Conservation (phyloP, 1,140 invertebrate genomes). For the Leptoteleia sp. region DNA sequence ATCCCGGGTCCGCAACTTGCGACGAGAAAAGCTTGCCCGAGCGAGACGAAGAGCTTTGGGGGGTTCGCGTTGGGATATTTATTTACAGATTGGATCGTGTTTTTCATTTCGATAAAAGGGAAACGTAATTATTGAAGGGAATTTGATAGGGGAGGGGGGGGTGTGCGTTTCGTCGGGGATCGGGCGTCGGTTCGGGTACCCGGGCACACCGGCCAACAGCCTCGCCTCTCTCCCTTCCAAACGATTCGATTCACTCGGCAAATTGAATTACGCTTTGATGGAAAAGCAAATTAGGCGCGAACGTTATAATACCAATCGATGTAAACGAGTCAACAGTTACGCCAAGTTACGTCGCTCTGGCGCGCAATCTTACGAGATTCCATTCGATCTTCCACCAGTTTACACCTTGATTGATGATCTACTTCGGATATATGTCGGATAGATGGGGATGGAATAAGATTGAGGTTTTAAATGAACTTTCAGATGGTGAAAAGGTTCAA, state of each 20-base stretch:
- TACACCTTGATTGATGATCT: too few relatives aligned
- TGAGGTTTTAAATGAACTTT: too few relatives aligned
- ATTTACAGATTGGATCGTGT: conserved; percentile 41
- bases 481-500: too few relatives aligned
- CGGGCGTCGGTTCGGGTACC: background rate
- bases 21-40: conserved; percentile 15
- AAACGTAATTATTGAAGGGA: conserved; percentile 36
- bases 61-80: conserved; percentile 33
- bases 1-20: conserved; percentile 35
- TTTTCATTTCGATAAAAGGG: conserved; percentile 42
- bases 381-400: too few relatives aligned
- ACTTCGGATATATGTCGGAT: too few relatives aligned
- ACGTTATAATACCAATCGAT: too few relatives aligned
- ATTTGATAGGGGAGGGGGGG: conserved; percentile 1
- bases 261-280: background rate
- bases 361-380: too few relatives aligned
- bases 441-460: too few relatives aligned
- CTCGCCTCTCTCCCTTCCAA: too few relatives aligned
- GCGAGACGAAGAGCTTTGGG: conserved; percentile 7
- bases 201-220: too few relatives aligned
- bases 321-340: too few relatives aligned
- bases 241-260: background rate
- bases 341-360: too few relatives aligned
- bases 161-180: background rate
- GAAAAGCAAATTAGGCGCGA: background rate